Conservation (phyloP, 2,797 vertebrate genomes). For the Rhincodon typus region DNA sequence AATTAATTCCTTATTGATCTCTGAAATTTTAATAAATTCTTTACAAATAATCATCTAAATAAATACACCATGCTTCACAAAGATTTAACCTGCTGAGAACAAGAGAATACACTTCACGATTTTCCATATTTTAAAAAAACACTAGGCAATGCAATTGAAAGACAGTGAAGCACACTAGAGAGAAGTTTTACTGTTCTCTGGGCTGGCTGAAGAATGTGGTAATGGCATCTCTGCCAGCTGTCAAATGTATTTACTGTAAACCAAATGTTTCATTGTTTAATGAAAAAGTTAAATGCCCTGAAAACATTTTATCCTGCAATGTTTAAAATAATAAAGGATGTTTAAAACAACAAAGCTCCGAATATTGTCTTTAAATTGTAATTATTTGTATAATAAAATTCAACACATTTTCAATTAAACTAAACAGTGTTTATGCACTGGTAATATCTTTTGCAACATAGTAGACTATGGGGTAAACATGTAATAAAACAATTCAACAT, state of each 20-base stretch:
- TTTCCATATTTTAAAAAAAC: neutral
- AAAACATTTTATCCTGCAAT: neutral
- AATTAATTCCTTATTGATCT: neutral
- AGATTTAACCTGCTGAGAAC: neutral
- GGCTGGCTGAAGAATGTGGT: neutral
- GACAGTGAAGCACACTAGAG: neutral
- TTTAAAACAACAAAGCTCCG: conserved; percentile 21
- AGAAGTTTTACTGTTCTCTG: neutral
- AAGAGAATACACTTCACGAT: neutral
- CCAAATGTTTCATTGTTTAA: conserved; percentile 24
- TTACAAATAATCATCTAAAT: neutral
- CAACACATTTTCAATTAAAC: conserved; percentile 32
- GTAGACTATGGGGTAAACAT: conserved; percentile 8
- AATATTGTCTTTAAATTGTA: conserved; percentile 31
- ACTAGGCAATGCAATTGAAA: neutral
- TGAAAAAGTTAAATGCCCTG: conserved; percentile 4
- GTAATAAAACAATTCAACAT: neutral
- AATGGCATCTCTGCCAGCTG: neutral
- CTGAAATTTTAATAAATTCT: neutral
- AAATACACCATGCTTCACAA: neutral
- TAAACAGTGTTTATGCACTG: neutral
- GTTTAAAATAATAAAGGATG: conserved; percentile 31
- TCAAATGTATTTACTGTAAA: conserved; percentile 30
- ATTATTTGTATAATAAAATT: conserved; percentile 33
- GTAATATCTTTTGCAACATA: neutral